phyloP scores from a whole-genome alignment of 2,113 vertebrate genomes.

The Acinonyx jubatus region DNA sequence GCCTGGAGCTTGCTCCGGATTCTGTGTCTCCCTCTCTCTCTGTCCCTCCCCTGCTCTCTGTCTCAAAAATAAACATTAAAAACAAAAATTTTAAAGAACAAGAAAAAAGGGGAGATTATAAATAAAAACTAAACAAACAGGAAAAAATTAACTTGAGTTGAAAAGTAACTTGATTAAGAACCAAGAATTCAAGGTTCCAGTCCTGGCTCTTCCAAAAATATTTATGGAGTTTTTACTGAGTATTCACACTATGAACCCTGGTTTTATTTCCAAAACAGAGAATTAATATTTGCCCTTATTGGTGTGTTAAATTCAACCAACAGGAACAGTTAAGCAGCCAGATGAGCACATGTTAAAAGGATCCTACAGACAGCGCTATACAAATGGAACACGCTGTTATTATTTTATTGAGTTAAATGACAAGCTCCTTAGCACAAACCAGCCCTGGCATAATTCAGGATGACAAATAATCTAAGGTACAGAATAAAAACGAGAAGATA shows the following conservation, averaged over 20 bases:
- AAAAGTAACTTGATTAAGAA: not conserved
- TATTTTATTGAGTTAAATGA: not conserved
- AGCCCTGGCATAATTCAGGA: not conserved
- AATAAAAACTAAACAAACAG: too few relatives aligned
- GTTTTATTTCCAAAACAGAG: not conserved
- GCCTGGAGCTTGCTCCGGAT: too few relatives aligned
- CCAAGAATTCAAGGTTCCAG: not conserved
- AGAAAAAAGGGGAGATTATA: too few relatives aligned
- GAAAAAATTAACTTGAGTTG: not conserved
- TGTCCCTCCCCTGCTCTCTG: too few relatives aligned
- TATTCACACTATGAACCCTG: not conserved
- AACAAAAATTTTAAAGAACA: too few relatives aligned
- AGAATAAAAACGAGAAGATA: not conserved
- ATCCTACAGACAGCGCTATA: fast-evolving
- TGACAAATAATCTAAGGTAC: not conserved
- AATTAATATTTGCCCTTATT: not conserved
- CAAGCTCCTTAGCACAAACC: not conserved
- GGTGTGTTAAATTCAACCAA: not conserved
- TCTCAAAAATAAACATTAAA: too few relatives aligned
- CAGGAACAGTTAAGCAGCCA: not conserved
- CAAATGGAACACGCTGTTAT: too few relatives aligned
- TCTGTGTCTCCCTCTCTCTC: too few relatives aligned
- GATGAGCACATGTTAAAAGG: not conserved
- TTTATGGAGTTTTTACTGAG: not conserved
- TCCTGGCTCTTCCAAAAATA: not conserved